These are phyloP conservation scores for Taeniopygia guttata DNA, from an alignment of 2,797 vertebrate species.

Conservation along the genomic window DNA sequence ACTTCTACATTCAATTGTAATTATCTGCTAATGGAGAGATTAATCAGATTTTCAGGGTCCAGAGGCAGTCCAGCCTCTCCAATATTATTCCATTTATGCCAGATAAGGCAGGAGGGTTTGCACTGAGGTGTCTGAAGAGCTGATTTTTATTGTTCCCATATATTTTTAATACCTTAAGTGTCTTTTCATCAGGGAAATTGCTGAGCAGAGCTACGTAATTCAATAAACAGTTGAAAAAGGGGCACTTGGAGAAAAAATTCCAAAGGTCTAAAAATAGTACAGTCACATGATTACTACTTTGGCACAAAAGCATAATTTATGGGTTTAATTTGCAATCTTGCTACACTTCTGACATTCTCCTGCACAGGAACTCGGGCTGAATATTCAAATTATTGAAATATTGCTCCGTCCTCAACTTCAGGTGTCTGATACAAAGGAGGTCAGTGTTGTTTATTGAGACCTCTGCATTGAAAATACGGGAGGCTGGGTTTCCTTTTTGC, in stretches of 20 bases:
- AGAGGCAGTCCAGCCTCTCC: not conserved
- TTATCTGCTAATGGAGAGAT: not conserved
- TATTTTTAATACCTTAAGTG: not conserved
- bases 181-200: constrained; percentile 39
- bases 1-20: not conserved
- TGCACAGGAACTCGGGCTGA: constrained; percentile 9
- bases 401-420: constrained; percentile 1
- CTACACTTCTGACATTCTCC: constrained; percentile 49
- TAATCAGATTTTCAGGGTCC: not conserved
- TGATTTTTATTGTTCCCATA: not conserved
- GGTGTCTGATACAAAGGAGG: not conserved
- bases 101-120: not conserved
- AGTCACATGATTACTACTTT: constrained; percentile 41
- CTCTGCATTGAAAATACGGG: not conserved
- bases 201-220: constrained; percentile 54
- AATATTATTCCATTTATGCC: not conserved
- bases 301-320: constrained; percentile 59
- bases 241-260: constrained; percentile 13
- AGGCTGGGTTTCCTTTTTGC: constrained; percentile 16
- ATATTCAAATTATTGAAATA: constrained; percentile 49
- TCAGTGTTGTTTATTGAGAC: not conserved
- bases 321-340: constrained; percentile 65
- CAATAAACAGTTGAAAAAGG: constrained; percentile 56
- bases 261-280: constrained; percentile 54
- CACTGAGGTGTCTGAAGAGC: constrained; percentile 24